Percentiles rank a stretch among this genome's conserved stretches.
These are phyloP conservation scores for Plotosus lineatus DNA, from an alignment of 2,113 vertebrate species.

Conservation along the genomic window DNA sequence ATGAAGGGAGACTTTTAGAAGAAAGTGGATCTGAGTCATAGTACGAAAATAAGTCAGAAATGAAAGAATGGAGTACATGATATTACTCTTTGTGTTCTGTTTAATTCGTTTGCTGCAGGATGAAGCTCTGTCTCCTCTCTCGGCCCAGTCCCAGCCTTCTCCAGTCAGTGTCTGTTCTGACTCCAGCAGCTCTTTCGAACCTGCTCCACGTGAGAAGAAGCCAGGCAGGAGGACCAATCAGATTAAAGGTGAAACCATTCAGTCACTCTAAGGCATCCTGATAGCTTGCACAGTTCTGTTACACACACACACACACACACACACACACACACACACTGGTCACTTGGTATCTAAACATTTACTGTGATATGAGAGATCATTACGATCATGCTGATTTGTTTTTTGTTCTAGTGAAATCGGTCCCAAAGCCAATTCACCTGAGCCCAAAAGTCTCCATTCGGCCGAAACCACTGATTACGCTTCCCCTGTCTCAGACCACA, in stretches of 20 bases:
- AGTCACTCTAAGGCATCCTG: not conserved
- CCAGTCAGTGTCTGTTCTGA: conserved; percentile 84
- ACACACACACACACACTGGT: too few species aligned
- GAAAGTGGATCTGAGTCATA: not conserved
- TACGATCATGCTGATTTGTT: not conserved
- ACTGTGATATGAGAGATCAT: not conserved
- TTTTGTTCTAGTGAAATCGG: conserved; percentile 71
- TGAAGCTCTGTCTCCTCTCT: conserved; percentile 80
- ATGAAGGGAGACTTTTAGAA: not conserved
- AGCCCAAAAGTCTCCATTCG: conserved; percentile 84
- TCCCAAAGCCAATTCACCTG: conserved; percentile 70
- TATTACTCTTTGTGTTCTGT: conserved; percentile 17
- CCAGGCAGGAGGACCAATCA: conserved; percentile 60
- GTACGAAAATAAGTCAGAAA: not conserved
- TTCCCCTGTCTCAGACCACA: conserved; percentile 75
- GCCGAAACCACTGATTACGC: conserved; percentile 82
- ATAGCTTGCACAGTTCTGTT: not conserved
- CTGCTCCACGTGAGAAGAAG: conserved; percentile 66
- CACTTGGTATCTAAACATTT: too few species aligned
- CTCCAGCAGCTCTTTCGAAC: conserved; percentile 67
- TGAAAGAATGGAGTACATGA: too few species aligned
- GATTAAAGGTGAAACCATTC: conserved; percentile 60
- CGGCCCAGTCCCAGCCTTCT: conserved; percentile 76
- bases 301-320: too few species aligned
- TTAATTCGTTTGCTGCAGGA: conserved; percentile 70